phyloP scores from a whole-genome alignment of 2,113 vertebrate genomes.

The Salvator merianae region DNA sequence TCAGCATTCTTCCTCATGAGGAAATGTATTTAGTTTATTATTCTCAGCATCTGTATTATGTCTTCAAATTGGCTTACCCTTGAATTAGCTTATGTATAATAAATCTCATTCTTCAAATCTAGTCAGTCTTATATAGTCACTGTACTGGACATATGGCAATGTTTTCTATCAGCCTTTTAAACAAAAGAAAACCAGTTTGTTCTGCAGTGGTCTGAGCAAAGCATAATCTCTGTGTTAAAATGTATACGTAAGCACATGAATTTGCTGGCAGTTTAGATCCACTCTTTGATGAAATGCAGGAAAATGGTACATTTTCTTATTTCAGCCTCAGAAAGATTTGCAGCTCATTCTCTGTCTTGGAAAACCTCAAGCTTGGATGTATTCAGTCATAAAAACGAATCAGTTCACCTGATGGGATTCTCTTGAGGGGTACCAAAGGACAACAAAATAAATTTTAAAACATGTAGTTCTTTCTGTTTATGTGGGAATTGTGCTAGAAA shows the following conservation, averaged over 20 bases:
- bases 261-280: neutral
- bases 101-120: neutral
- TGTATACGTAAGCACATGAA: neutral
- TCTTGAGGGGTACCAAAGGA: neutral
- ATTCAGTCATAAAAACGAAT: neutral
- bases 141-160: neutral
- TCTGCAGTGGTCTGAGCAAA: neutral
- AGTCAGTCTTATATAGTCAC: neutral
- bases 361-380: neutral
- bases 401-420: neutral
- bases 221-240: neutral
- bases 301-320: neutral
- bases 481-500: neutral
- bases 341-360: neutral
- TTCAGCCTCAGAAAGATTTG: neutral
- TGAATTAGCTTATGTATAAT: neutral
- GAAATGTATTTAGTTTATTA: neutral
- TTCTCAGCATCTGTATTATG: neutral
- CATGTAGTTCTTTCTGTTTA: neutral
- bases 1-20: neutral
- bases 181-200: neutral
- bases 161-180: neutral
- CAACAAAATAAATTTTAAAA: neutral
- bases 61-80: neutral
- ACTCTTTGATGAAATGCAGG: neutral